Conservation (phyloP, 2,113 vertebrate species). For the Neoarius graeffei region DNA sequence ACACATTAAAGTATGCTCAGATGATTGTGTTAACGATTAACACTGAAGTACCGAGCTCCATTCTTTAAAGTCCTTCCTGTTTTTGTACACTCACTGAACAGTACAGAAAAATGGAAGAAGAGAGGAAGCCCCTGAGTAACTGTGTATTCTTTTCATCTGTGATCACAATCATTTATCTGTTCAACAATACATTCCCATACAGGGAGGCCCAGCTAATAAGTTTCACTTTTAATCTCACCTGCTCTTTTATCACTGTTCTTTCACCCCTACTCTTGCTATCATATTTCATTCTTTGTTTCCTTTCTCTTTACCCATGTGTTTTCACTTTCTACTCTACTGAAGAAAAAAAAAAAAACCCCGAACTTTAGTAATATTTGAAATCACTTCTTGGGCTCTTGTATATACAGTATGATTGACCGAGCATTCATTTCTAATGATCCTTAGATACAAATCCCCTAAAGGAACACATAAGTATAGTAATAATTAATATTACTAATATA, state of each 20-base stretch:
- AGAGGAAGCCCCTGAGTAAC: neutral
- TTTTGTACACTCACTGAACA: neutral
- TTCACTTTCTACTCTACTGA: neutral
- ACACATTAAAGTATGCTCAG: neutral
- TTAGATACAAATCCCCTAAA: neutral
- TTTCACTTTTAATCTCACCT: constrained; percentile 65
- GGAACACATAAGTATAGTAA: neutral
- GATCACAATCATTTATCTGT: constrained; percentile 75
- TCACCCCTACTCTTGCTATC: constrained; percentile 15
- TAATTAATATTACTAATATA: neutral
- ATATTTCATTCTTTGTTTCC: constrained; percentile 14
- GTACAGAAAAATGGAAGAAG: constrained; percentile 19
- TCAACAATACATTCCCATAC: constrained; percentile 65
- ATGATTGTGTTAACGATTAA: constrained; percentile 11
- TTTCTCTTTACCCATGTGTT: neutral
- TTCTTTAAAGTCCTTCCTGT: constrained; percentile 3
- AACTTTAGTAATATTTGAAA: neutral
- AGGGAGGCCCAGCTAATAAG: constrained; percentile 67
- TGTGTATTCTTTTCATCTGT: constrained; percentile 48
- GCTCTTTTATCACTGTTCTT: constrained; percentile 28
- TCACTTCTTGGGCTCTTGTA: neutral
- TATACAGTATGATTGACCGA: neutral
- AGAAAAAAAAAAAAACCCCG: neutral
- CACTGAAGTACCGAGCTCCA: neutral
- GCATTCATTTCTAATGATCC: neutral